Evolutionary conservation across 2,113 vertebrate genomes (phyloP).

Genomic region (Oncorhynchus keta): DNA sequence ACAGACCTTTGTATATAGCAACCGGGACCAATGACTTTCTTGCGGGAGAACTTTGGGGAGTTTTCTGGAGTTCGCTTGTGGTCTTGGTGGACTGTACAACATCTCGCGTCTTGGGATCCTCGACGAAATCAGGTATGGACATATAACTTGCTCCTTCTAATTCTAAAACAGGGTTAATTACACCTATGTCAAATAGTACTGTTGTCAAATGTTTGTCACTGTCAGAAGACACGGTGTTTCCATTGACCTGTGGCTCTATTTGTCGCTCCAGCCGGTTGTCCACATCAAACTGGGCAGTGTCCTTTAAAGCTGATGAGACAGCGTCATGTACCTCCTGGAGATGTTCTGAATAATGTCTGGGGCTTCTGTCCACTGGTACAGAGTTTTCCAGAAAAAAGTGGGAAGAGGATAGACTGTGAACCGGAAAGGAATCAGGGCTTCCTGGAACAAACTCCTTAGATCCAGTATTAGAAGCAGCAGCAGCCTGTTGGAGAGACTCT

Average conservation of each 20-base stretch:
- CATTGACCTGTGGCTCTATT: not conserved
- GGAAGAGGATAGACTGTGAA: slow-evolving; percentile 10
- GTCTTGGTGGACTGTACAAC: slow-evolving; percentile 37
- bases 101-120: slow-evolving; percentile 43
- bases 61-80: slow-evolving; percentile 48
- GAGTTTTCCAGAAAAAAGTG: not conserved
- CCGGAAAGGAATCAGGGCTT: not conserved
- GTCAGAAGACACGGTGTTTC: slow-evolving; percentile 18
- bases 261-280: not conserved
- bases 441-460: not conserved
- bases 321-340: not conserved
- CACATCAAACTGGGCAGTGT: not conserved
- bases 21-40: slow-evolving; percentile 76
- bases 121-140: slow-evolving; percentile 41
- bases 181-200: slow-evolving; percentile 20
- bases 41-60: slow-evolving; percentile 51
- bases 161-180: slow-evolving; percentile 42
- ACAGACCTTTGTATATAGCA: slow-evolving; percentile 76
- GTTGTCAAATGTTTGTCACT: slow-evolving; percentile 6
- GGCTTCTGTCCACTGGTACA: not conserved
- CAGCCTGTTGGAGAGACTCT: slow-evolving; percentile 15
- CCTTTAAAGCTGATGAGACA: not conserved
- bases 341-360: slow-evolving; percentile 7
- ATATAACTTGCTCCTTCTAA: slow-evolving; percentile 18
- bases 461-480: not conserved